phyloP scores from a whole-genome alignment of 2,113 vertebrate genomes.

The Aplodontia rufa region DNA sequence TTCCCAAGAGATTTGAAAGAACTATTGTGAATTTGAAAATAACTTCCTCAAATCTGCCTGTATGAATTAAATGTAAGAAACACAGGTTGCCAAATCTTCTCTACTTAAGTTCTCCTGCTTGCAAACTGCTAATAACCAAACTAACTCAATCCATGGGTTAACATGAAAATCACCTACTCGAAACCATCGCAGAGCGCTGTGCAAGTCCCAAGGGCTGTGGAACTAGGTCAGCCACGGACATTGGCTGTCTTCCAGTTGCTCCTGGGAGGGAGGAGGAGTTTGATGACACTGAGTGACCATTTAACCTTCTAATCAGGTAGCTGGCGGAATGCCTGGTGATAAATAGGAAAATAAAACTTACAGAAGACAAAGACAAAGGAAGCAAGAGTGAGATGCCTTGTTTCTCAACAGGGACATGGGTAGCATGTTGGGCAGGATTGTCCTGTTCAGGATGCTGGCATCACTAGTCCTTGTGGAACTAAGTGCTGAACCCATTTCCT shows the following conservation, averaged over 20 bases:
- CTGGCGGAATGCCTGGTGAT: slow-evolving; percentile 65
- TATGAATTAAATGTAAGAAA: slow-evolving; percentile 11
- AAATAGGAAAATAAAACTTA: slow-evolving; percentile 44
- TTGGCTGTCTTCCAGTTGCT: slow-evolving; percentile 66
- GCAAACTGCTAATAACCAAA: slow-evolving; percentile 33
- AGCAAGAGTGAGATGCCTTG: neutral
- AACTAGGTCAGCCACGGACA: slow-evolving; percentile 51
- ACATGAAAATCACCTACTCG: slow-evolving; percentile 54
- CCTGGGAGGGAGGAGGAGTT: slow-evolving; percentile 55
- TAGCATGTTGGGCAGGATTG: neutral
- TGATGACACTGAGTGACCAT: slow-evolving; percentile 67
- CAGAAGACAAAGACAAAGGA: slow-evolving; percentile 13
- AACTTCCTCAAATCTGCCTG: slow-evolving; percentile 7
- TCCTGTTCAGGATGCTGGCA: neutral
- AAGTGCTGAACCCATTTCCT: too few relatives aligned
- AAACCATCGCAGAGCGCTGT: slow-evolving; percentile 5
- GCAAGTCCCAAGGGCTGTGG: slow-evolving; percentile 48
- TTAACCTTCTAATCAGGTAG: slow-evolving; percentile 67
- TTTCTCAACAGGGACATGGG: neutral
- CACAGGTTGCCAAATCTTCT: neutral
- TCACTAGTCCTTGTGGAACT: neutral
- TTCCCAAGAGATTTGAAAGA: slow-evolving; percentile 48
- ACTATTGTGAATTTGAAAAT: slow-evolving; percentile 41
- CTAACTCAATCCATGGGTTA: slow-evolving; percentile 19
- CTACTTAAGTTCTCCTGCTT: neutral